phyloP scores from a whole-genome alignment of 2,797 vertebrate species.

The Manis pentadactyla region DNA sequence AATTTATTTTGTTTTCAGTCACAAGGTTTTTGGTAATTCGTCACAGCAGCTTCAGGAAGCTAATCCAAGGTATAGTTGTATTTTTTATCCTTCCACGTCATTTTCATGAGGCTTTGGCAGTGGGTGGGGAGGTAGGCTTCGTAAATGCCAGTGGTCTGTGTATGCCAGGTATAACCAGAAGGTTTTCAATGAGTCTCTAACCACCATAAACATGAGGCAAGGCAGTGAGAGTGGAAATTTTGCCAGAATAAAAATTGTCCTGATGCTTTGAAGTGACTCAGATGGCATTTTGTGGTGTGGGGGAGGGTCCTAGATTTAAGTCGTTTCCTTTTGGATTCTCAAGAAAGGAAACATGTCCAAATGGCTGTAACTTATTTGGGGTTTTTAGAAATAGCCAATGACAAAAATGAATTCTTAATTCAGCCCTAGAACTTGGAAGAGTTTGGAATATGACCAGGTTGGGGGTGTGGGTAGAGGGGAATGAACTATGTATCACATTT shows the following conservation, averaged over 20 bases:
- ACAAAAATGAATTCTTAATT: background rate
- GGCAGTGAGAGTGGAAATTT: background rate
- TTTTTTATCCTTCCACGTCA: background rate
- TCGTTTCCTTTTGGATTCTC: background rate
- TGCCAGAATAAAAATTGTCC: background rate
- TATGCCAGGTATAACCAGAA: background rate
- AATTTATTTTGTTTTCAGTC: background rate
- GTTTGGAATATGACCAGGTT: background rate
- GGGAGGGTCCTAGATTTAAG: background rate
- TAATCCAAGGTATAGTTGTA: background rate
- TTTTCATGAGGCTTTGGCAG: background rate
- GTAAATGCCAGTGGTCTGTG: background rate
- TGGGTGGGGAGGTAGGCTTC: background rate
- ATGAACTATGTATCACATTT: background rate
- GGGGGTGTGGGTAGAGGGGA: background rate
- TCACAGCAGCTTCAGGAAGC: background rate
- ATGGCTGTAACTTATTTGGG: background rate
- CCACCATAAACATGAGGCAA: background rate
- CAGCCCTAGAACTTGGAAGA: background rate
- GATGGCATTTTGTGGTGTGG: background rate
- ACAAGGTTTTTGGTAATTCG: background rate
- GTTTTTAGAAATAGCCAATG: constrained; percentile 28
- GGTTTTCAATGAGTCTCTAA: background rate
- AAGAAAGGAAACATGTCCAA: background rate
- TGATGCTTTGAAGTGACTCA: background rate